These are phyloP conservation scores for Colostygia pectinataria DNA, from an alignment of 2,888 invertebrate genomes.

Conservation along the genomic window DNA sequence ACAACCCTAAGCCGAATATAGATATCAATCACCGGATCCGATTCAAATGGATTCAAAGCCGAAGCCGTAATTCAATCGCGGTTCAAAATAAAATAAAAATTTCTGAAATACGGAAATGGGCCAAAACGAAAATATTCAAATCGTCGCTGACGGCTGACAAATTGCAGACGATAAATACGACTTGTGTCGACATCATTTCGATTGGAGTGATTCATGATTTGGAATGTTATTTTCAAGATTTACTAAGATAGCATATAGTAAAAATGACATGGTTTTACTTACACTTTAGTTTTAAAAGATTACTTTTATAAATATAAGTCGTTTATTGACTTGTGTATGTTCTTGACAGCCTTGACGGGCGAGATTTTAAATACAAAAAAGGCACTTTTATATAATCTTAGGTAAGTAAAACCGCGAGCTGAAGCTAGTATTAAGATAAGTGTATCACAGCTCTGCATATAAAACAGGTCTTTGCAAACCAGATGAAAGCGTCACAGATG, in stretches of 20 bases:
- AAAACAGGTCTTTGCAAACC: background rate
- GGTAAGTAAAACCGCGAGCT: no score
- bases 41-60: conserved; percentile 10
- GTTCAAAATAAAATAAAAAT: conserved; percentile 26
- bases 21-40: conserved; percentile 27
- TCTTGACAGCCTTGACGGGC: no score
- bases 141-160: conserved; percentile 46
- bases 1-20: conserved; percentile 9
- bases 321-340: no score
- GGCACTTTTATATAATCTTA: no score
- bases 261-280: background rate
- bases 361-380: no score
- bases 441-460: background rate
- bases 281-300: no score
- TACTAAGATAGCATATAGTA: background rate
- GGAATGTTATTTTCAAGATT: background rate
- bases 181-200: conserved; percentile 38
- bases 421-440: no score
- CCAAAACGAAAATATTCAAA: conserved; percentile 41
- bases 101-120: conserved; percentile 30
- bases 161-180: conserved; percentile 54
- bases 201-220: background rate
- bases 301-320: no score
- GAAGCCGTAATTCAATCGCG: conserved; percentile 27
- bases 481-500: background rate